Base-by-base conservation (phyloP, 35 echinoderm and acorn worm species). In the Eucidaris tribuloides region DNA sequence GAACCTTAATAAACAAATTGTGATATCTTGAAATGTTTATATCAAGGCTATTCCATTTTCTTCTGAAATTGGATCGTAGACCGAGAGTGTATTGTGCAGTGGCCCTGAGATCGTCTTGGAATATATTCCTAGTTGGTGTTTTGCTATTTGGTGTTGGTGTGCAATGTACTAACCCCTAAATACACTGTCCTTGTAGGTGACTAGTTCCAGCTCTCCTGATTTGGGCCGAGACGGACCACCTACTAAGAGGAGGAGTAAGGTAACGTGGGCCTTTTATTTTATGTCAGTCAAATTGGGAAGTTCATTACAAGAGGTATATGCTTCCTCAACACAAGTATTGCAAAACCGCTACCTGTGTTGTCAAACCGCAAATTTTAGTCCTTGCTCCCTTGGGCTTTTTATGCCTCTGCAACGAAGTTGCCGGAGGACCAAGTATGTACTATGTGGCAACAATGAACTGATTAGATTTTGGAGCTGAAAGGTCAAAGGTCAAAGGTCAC, bases 121-220 rank as follows among this genome's bases (percentile, higher is more conserved):
- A n/a, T 28, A 59, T 17, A 28, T 28, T 24, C 56, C 22, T 59
- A 28, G 1, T 18, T 1, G 30, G 30, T 20, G 22, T 3, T 59
- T 5, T 59, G 56, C 3, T 59, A 27, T 9, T 15, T 7, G 22
- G 56, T 20, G 56, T 59, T 59, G 56, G 2, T 59, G 56, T 59
- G 19, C 19, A 24, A 24, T 59, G 22, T 24, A 59, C 56, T n/a
- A n/a, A n/a, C 56, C 18, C 37, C 61, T 4, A 32, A 4, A 64
- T 64, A 64, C 20, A 38, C 68, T 24, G 35, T 74, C 35, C 68
- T 74, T 20, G 22, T 40, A 74, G 68, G 68, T 74, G 15, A 42
- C 68, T 15, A 74, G 68, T 36, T 38, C 68, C 11, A 74, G 68
- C 37, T 74, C 68, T 44, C 68, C 68, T 74, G 68, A 74, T 19